Base-by-base conservation (phyloP, 2,113 vertebrate species). In the Puffinus mauretanicus region DNA sequence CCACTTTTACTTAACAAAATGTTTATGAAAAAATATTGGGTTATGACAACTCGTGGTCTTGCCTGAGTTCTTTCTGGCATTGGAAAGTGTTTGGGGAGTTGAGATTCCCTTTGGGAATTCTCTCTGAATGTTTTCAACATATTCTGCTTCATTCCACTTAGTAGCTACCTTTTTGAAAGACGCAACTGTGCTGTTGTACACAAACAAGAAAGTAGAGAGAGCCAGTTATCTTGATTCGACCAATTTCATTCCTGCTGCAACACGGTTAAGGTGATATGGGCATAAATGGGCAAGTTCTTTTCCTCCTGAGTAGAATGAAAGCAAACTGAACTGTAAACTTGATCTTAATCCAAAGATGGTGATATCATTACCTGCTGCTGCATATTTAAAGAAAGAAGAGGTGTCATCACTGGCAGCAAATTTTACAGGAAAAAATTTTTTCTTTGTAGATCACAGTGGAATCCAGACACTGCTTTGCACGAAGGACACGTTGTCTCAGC, bases 361-460 rank as follows among this genome's bases (percentile, higher is more conserved):
- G 9, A 19, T 80, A 46, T 52, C 32, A 47, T 83, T 95, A 70
- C 18, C 49, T 89, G 10, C 60, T 6, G 3, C 61, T 82, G 32
- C n/a, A 7, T 76, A 20, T 85, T 94, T 92, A 78, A 80, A 60
- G n/a, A 72, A 54, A 94, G 38, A 77, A 93, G 58, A 66, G 19
- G 7, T 60, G 22, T 85, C 69, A 60, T 76, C 46, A 49, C 6
- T 88, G 20, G 20, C 64, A 93, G 51, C 11, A 90, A 84, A 30
- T 86, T 60, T 82, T 76, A 95, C 77, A 38, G 60, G 86, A 65
- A 47, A 42, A 52, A 55, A 18, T 16, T 26, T 51, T 82, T 88
- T 88, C 54, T 96, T 97, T 97, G 65, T 69, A 98, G 97, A 26
- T 98, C 77, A 71, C 91, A 96, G 76, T 97, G 96, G 96, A 79